Evolutionary conservation across 2,888 invertebrate species (phyloP), one percentile per base, ranked within the genome.

Genomic region (Tinea semifulvella): DNA sequence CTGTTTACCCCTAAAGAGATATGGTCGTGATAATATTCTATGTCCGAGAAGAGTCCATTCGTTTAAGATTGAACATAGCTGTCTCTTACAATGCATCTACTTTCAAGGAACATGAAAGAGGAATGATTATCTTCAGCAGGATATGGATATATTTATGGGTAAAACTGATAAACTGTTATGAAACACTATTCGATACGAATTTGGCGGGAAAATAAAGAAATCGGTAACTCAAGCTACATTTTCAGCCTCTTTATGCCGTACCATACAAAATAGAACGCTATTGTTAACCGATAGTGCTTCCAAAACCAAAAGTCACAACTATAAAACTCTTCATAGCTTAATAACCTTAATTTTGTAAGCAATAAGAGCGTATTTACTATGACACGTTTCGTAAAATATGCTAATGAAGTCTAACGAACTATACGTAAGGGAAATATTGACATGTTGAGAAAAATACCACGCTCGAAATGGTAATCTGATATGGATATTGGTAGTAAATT

Each of bases 351-450:
- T 18, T 18, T 2, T 14, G n/a, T 18, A 4, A 7, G 2, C 5
- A 2, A 36, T 36, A 36, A 36, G 18, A 18, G 16, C 18, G 36
- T 17, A 8, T 3, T 36, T 36, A 3, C 18, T 6, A 18, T 16
- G 36, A n/a, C 6, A 2, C 2, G 16, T 2, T 18, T 18, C n/a
- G 6, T 16, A 36, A 36, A 36, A 36, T 36, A 36, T 36, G 36
- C n/a, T 18, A 36, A 36, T 36, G 36, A 36, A 36, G 14, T 18
- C 36, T 36, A 36, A 36, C 36, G 36, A 36, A 36, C 17, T 36
- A 36, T 36, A 17, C 36, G 17, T 36, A 17, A 18, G 36, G 36
- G 36, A 22, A 36, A 36, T 36, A 36, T 36, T 18, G 36, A 36
- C 18, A 36, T 35, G 36, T 36, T n/a, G n/a, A 14, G 36, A 36